Evolutionary conservation across 1,140 invertebrate species (phyloP), one percentile per base, ranked within the genome.

Genomic region (Saccostrea glomerata): DNA sequence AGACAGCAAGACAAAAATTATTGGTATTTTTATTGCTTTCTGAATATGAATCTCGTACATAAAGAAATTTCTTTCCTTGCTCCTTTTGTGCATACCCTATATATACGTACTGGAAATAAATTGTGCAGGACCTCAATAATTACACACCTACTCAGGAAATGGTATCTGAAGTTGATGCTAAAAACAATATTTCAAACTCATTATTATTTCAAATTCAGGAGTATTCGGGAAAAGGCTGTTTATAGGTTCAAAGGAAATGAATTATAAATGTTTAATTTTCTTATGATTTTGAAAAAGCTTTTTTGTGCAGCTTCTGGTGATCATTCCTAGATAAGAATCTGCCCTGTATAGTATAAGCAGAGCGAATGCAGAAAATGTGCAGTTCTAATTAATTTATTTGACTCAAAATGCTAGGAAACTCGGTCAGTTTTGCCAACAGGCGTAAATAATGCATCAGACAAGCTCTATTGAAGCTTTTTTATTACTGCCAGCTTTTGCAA

Each of bases 231-330:
- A 63, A 20, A 17, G 0, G 58, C 15, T 63, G 1, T n/a, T 15
- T 47, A 47, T 63, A 15, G 25, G 25, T 77, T 77, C 70, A 12
- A 5, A 30, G 70, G 70, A 17, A 77, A 77, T 36, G 9, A 9
- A 30, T 77, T 30, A 77, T 77, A 13, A 77, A 77, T 77, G 23
- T 77, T 77, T 77, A 77, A 77, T 77, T 20, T 77, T 77, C 70
- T 77, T 77, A 77, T 36, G 70, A 77, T 30, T 77, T 77, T 23
- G 11, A 77, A 30, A 77, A 36, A 30, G 11, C 25, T 11, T 15
- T 36, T 36, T 13, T 30, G 70, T 77, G 70, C 3, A 13, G 13
- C 23, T 77, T 77, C 13, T 77, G 13, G 58, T 11, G 70, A 77
- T 77, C 70, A 77, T 30, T 15, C 25, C 3, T 30, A 77, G 70